A percentile compares a stretch with the other conserved stretches of the same genome.
These are phyloP conservation scores for Laspeyria flexula DNA, from an alignment of 2,888 invertebrate species.

Conservation along the genomic window DNA sequence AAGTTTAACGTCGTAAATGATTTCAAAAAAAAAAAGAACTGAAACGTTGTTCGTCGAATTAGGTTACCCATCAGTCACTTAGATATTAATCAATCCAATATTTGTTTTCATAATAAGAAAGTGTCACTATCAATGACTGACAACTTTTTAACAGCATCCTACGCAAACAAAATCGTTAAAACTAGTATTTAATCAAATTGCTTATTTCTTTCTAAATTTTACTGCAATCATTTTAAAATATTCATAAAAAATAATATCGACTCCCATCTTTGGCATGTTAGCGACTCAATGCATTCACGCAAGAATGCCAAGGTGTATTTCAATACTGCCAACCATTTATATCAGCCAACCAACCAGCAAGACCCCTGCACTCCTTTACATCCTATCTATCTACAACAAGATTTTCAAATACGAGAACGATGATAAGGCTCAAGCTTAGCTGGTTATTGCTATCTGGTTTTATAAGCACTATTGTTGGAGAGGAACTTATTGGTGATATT, in stretches of 20 bases:
- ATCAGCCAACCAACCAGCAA: constrained; percentile 43
- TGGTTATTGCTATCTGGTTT: constrained; percentile 33
- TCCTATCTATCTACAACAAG: constrained; percentile 1
- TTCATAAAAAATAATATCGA: constrained; percentile 26
- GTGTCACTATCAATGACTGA: too few relatives aligned
- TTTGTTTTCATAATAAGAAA: too few relatives aligned
- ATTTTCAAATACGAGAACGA: constrained; percentile 9
- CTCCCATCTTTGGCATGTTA: constrained; percentile 15
- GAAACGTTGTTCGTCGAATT: too few relatives aligned
- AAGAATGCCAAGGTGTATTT: constrained; percentile 58
- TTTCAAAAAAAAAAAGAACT: too few relatives aligned
- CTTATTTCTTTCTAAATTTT: too few relatives aligned
- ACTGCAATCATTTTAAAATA: constrained; percentile 11
- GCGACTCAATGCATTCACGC: constrained; percentile 46
- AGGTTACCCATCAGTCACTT: too few relatives aligned
- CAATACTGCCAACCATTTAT: constrained; percentile 63
- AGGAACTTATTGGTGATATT: constrained; percentile 60
- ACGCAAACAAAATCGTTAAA: too few relatives aligned
- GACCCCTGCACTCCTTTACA: constrained; percentile 20
- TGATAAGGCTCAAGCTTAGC: constrained; percentile 14
- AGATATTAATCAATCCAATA: too few relatives aligned
- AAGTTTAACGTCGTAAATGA: too few relatives aligned
- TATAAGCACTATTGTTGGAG: constrained; percentile 37
- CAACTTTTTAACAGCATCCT: too few relatives aligned
- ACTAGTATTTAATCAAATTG: too few relatives aligned